A percentile compares a stretch with the other conserved stretches of the same genome.
phyloP scores from a whole-genome alignment of 2,888 invertebrate species.

The Trissonchulus latispiculum region DNA sequence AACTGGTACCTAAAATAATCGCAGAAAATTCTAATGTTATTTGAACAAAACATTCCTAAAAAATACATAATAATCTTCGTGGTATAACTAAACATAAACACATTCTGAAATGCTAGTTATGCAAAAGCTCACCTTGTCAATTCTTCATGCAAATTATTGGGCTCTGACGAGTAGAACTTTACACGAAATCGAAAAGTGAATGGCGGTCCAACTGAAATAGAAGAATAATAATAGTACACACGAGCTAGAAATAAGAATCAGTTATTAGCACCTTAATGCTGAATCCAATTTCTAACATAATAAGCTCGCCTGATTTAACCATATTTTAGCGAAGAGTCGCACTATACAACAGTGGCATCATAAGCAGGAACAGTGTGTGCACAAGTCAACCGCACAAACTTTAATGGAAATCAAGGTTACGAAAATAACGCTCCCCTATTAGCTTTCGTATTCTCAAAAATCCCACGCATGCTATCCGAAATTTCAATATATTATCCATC shows the following conservation, averaged over 20 bases:
- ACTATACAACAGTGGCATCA: too few species aligned
- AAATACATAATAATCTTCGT: too few species aligned
- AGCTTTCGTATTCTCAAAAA: too few species aligned
- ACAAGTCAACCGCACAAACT: too few species aligned
- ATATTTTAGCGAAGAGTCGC: neutral
- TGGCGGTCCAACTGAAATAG: constrained; percentile 76
- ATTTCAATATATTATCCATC: too few species aligned
- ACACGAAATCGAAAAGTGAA: constrained; percentile 89
- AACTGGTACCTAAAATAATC: constrained; percentile 66
- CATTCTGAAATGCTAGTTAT: too few species aligned
- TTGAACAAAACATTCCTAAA: too few species aligned
- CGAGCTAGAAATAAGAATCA: neutral
- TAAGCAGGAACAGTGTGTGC: too few species aligned
- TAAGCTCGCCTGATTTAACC: neutral
- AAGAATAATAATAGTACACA: constrained; percentile 25
- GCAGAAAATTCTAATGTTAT: constrained; percentile 21
- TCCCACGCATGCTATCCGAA: too few species aligned
- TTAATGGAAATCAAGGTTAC: too few species aligned
- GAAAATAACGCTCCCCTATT: too few species aligned
- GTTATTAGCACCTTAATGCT: neutral
- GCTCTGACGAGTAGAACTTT: constrained; percentile 97
- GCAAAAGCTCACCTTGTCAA: constrained; percentile 64
- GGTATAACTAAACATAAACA: too few species aligned
- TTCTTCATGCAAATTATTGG: constrained; percentile 89
- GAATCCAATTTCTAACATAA: neutral